These are phyloP conservation scores for Balanococcus diminutus DNA, from an alignment of 2,888 invertebrate species.

Conservation along the genomic window DNA sequence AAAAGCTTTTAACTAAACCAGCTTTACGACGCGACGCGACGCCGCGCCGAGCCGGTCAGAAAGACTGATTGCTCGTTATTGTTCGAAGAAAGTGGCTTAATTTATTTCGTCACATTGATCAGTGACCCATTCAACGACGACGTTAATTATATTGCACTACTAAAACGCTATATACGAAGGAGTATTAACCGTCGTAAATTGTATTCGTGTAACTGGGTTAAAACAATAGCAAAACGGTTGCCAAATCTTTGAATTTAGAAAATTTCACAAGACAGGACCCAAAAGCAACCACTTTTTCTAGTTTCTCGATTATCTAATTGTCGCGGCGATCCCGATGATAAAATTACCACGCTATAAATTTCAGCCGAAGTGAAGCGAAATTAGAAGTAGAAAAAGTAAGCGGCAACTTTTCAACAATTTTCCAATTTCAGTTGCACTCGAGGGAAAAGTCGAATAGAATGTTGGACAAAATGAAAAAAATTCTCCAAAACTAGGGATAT, in stretches of 20 bases:
- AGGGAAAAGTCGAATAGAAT: neutral
- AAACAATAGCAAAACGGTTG: neutral
- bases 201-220: neutral
- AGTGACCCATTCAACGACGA: slow-evolving; percentile 15
- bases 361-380: neutral
- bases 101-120: slow-evolving; percentile 25
- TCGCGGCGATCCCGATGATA: too few species aligned
- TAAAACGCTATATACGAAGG: too few species aligned
- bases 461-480: neutral
- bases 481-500: neutral
- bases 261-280: too few species aligned
- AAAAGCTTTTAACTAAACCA: neutral
- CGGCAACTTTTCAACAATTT: neutral
- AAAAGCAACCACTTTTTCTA: too few species aligned
- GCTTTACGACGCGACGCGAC: neutral
- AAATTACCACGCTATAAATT: neutral
- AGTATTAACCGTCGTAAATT: neutral
- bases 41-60: too few species aligned
- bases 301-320: too few species aligned
- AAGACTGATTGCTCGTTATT: neutral
- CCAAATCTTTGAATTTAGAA: neutral
- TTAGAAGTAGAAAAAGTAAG: neutral
- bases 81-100: slow-evolving; percentile 24
- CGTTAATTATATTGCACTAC: neutral
- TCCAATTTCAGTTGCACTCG: neutral